These are phyloP conservation scores for Epinotia demarniana DNA, from an alignment of 2,888 invertebrate species.

Conservation along the genomic window DNA sequence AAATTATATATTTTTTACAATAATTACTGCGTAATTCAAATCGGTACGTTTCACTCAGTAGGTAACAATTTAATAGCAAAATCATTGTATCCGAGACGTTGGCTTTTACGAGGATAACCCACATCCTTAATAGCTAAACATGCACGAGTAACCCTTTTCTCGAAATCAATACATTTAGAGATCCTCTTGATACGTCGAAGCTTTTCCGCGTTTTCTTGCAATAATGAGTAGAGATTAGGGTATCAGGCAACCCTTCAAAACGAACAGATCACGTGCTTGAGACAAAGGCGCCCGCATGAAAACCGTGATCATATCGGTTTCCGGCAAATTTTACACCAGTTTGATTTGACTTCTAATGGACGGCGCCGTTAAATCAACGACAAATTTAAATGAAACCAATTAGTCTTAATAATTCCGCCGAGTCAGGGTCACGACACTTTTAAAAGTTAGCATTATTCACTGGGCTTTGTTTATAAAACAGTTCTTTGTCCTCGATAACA, in stretches of 20 bases:
- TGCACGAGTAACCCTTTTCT: conserved; percentile 9
- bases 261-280: conserved; percentile 16
- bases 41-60: background rate
- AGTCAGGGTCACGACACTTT: conserved; percentile 15
- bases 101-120: conserved; percentile 7
- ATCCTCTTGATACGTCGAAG: background rate
- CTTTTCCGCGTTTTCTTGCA: conserved; percentile 26
- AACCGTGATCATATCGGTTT: conserved; percentile 22
- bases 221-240: conserved; percentile 30
- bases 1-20: background rate
- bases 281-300: conserved; percentile 18
- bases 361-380: conserved; percentile 23
- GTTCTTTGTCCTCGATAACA: conserved; percentile 47
- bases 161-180: conserved; percentile 26
- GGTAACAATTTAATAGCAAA: background rate
- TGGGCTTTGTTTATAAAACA: conserved; percentile 30
- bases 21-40: background rate
- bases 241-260: conserved; percentile 28
- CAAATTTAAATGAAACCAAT: conserved; percentile 33
- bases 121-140: conserved; percentile 5
- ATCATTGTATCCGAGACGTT: conserved; percentile 13
- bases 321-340: conserved; percentile 25
- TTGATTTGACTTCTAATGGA: conserved; percentile 17
- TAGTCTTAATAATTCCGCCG: conserved; percentile 31
- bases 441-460: conserved; percentile 25